Evolutionary conservation across 2,888 invertebrate genomes (phyloP), one percentile per base, ranked within the genome.

Genomic region (Eledone cirrhosa): DNA sequence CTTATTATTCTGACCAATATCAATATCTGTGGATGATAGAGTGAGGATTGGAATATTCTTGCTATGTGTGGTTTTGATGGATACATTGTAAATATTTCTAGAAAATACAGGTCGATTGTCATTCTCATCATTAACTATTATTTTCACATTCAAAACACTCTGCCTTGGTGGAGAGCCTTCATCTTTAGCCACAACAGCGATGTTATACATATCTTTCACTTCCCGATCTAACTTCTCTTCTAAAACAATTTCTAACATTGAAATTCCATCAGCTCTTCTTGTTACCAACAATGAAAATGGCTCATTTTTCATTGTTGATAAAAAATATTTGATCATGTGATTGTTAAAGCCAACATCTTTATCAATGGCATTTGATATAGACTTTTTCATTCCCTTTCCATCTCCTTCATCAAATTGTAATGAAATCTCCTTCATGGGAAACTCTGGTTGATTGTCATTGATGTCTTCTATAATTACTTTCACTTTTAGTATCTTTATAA

Each of bases 1-100:
- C 67, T 91, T 89, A 11, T 91, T 94, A 88, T 97, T 97, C 14
- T 93, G 93, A 4, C 96, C 97, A 83, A 94, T 93, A 88, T 98
- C 98, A 48, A 93, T 93, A 89, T 98, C 98, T 13, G 93, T 93
- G 0, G 98, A 97, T 22, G 94, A 93, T 0, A 98, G 94, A 31
- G 77, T 76, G 24, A 47, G 7, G 22, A 78, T 14, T 22, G 74
- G 24, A 29, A 76, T 81, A 24, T 80, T 48, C 19, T 84, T 82
- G 19, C 82, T 81, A 19, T 81, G 80, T 27, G 78, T 82, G 8
- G 82, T 77, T 14, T 79, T 79, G 19, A 83, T 82, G 22, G 81
- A 82, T 14, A 84, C 82, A 29, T 80, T 82, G 53, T 85, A 80
- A 76, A 83, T 79, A 77, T 84, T 84, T 13, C 79, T 75, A 14